A percentile compares a stretch with the other conserved stretches of the same genome.
Evolutionary conservation across 2,888 invertebrate genomes (phyloP).

Genomic region (Opisthograptis luteolata): DNA sequence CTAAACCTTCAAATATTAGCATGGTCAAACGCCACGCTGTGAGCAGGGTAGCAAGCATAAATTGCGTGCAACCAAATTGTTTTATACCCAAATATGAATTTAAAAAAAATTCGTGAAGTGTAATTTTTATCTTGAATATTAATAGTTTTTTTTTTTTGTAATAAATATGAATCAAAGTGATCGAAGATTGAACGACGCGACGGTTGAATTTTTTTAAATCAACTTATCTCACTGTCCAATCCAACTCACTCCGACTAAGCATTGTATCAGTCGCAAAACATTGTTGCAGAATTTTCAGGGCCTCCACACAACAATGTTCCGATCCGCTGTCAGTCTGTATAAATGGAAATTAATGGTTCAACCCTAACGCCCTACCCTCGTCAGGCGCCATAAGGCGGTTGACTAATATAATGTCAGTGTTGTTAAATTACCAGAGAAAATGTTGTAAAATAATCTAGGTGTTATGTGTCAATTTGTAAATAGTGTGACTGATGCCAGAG

Average conservation of each 20-base stretch:
- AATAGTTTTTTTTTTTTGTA: too few relatives aligned
- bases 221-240: constrained; percentile 17
- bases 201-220: neutral
- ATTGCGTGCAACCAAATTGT: too few relatives aligned
- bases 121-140: too few relatives aligned
- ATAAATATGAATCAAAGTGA: too few relatives aligned
- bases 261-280: constrained; percentile 36
- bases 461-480: constrained; percentile 31
- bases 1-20: too few relatives aligned
- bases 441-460: constrained; percentile 29
- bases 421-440: constrained; percentile 43
- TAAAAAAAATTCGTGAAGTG: too few relatives aligned
- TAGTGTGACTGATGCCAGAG: neutral
- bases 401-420: constrained; percentile 46
- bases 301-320: constrained; percentile 36
- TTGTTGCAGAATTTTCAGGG: constrained; percentile 44
- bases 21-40: too few relatives aligned
- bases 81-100: too few relatives aligned
- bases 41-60: too few relatives aligned
- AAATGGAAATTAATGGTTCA: constrained; percentile 69
- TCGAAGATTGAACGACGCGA: too few relatives aligned
- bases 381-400: constrained; percentile 41
- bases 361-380: constrained; percentile 44
- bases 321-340: constrained; percentile 61
- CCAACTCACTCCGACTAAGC: neutral